Conservation (phyloP, 2,797 vertebrate genomes). For the Spizella passerina region DNA sequence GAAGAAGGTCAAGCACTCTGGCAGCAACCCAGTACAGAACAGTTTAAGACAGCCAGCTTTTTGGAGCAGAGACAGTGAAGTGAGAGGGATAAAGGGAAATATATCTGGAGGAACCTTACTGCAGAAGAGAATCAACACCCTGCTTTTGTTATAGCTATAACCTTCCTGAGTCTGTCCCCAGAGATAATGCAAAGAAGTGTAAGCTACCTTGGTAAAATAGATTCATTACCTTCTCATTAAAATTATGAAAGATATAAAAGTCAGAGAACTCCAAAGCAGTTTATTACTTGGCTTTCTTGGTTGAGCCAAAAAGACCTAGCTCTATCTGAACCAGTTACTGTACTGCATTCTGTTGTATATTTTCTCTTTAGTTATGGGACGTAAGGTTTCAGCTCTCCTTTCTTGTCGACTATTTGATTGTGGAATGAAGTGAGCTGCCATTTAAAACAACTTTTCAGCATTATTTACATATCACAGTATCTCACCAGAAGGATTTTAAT, state of each 20-base stretch:
- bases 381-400: not conserved
- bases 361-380: not conserved
- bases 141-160: not conserved
- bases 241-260: not conserved
- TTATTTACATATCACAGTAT: not conserved
- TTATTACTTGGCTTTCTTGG: not conserved
- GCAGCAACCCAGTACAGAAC: not conserved
- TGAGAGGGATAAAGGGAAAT: not conserved
- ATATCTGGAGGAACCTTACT: not conserved
- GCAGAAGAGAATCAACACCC: not conserved
- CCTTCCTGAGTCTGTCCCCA: not conserved
- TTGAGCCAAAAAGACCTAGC: not conserved
- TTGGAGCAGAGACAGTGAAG: not conserved
- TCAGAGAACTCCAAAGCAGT: not conserved
- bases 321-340: not conserved
- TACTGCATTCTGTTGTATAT: accelerated
- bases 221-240: not conserved
- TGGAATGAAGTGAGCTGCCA: not conserved
- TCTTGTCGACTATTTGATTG: not conserved
- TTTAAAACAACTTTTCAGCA: not conserved
- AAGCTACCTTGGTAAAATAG: not conserved
- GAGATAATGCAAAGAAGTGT: not conserved
- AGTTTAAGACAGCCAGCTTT: not conserved
- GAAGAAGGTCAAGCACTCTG: not conserved
- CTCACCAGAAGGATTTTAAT: not conserved